A percentile compares a stretch with the other conserved stretches of the same genome.
Conservation (phyloP, 2,113 vertebrate genomes). For the Nothobranchius furzeri region DNA sequence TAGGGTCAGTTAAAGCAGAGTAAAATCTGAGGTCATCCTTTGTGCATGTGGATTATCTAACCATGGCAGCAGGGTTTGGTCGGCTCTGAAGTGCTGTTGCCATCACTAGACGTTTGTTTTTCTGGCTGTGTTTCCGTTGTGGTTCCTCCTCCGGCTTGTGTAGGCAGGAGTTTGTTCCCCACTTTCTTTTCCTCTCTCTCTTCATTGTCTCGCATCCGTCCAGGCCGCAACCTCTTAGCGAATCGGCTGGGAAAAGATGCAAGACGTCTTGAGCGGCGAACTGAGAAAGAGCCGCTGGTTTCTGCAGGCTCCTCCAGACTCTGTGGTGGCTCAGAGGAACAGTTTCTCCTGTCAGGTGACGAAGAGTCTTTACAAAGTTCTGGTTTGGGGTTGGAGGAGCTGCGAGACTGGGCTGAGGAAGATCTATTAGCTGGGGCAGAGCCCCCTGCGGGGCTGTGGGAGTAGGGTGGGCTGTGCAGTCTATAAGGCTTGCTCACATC, state of each 20-base stretch:
- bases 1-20: not conserved
- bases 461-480: conserved; percentile 89
- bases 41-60: conserved; percentile 35
- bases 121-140: conserved; percentile 48
- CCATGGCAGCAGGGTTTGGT: conserved; percentile 65
- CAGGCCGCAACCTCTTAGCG: conserved; percentile 75
- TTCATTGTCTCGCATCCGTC: conserved; percentile 28
- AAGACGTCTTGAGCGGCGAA: conserved; percentile 91
- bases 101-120: not conserved
- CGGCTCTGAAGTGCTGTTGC: conserved; percentile 19
- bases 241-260: conserved; percentile 83
- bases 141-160: conserved; percentile 41
- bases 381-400: conserved; percentile 26
- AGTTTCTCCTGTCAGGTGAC: conserved; percentile 29
- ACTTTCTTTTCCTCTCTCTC: conserved; percentile 36
- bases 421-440: conserved; percentile 4
- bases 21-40: not conserved
- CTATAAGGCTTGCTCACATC: conserved; percentile 97
- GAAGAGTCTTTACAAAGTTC: conserved; percentile 69
- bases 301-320: conserved; percentile 64
- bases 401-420: conserved; percentile 3
- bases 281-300: conserved; percentile 69
- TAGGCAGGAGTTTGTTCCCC: conserved; percentile 56
- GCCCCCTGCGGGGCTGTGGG: conserved; percentile 46
- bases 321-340: conserved; percentile 52